phyloP scores from a whole-genome alignment of 1,140 invertebrate genomes.

The Hyles vespertilio region DNA sequence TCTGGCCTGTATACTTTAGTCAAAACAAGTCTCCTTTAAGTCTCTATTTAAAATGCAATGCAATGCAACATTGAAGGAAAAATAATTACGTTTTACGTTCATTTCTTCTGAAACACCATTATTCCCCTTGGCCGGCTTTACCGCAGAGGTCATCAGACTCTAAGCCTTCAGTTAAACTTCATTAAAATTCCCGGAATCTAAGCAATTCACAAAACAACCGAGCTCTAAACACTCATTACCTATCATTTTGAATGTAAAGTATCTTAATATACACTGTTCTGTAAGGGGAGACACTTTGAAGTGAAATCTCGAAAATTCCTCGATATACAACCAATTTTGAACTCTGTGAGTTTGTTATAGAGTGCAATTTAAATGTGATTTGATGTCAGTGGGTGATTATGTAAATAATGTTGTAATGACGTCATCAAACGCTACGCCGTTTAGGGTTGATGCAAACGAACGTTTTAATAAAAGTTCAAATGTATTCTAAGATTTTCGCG shows the following conservation, averaged over 20 bases:
- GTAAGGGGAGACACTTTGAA: conserved; percentile 4
- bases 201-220: conserved; percentile 2
- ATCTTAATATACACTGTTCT: conserved; percentile 18
- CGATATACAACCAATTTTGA: conserved; percentile 3
- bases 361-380: conserved; percentile 15
- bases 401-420: conserved; percentile 47
- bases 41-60: no score
- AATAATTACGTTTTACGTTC: no score
- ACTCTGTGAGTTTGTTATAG: conserved; percentile 7
- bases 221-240: conserved; percentile 14
- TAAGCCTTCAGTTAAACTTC: no score
- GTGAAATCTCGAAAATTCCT: conserved; percentile 1
- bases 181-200: conserved; percentile 8
- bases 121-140: no score
- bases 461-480: conserved; percentile 38
- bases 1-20: no score
- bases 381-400: conserved; percentile 31
- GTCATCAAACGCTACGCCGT: conserved; percentile 40
- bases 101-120: no score
- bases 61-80: no score
- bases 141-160: no score
- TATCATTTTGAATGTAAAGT: conserved; percentile 25
- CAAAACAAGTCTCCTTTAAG: no score
- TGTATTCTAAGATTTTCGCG: conserved; percentile 20
- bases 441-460: conserved; percentile 31